Evolutionary conservation across 2,888 invertebrate species (phyloP), one percentile per base, ranked within the genome.

Genomic region (Nudaria mundana): DNA sequence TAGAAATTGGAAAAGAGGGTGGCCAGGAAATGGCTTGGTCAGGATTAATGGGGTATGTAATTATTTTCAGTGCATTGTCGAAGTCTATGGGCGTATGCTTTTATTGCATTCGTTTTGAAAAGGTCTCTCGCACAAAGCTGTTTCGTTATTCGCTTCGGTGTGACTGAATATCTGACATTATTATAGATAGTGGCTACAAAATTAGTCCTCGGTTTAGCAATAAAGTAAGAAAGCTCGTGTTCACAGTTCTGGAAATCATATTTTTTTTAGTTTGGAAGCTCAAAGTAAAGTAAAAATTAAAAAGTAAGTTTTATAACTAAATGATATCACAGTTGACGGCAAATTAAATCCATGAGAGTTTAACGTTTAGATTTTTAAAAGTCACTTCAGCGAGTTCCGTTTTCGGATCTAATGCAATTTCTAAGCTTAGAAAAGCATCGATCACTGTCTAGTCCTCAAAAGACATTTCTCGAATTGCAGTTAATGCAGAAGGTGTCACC

Each of bases 401-500:
- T 54, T 53, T 48, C 49, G 48, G 60, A 65, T 59, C 40, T 42
- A 56, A 55, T 58, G 52, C 52, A 48, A 57, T 62, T 60, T 52
- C 46, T 41, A 41, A 47, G 56, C 54, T 56, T 57, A 49, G 52
- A 44, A 44, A 51, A 41, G 40, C 76, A 83, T 82, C 82, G 62
- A 81, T 81, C 82, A 81, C 66, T 56, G 83, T 82, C 81, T 63
- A 29, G 12, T 43, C 60, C 69, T 77, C 73, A 76, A 71, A 73
- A 71, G 60, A 60, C 66, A 60, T 64, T 65, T 71, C 63, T 15
- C 4, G 22, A 33, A 33, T 37, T 20, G 52, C 65, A 74, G 63
- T 52, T 45, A 65, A 68, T 66, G 69, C 73, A 75, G 68, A 40
- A 65, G 73, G 70, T 72, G 75, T 71, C 75, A 63, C 45, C 23